These are phyloP conservation scores for Apoderus coryli DNA, from an alignment of 2,888 invertebrate species.

Conservation along the genomic window DNA sequence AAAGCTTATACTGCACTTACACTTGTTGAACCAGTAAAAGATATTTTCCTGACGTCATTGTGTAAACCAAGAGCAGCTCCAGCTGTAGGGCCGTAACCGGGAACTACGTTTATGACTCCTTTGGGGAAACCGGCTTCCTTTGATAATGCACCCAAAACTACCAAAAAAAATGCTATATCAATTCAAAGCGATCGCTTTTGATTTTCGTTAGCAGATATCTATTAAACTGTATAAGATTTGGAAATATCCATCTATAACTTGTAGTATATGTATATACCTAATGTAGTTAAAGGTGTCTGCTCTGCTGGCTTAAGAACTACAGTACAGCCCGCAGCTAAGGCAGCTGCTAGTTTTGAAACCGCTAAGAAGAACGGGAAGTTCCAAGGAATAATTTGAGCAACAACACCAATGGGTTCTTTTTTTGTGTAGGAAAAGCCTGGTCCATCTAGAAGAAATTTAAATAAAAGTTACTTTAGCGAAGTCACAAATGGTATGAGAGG, in stretches of 20 bases:
- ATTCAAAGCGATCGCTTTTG: too few species aligned
- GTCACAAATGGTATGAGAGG: too few species aligned
- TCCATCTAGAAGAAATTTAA: constrained; percentile 39
- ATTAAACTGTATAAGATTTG: too few species aligned
- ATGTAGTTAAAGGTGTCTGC: constrained; percentile 68
- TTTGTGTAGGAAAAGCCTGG: constrained; percentile 46
- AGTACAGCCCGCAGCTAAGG: constrained; percentile 52
- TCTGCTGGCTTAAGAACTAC: constrained; percentile 73
- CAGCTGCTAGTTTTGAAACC: constrained; percentile 65
- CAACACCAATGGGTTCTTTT: constrained; percentile 64
- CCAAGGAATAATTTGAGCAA: constrained; percentile 73
- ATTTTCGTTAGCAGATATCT: too few species aligned
- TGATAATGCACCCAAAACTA: constrained; percentile 49
- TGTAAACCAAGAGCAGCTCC: constrained; percentile 58
- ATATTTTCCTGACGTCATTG: constrained; percentile 57
- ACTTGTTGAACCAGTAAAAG: constrained; percentile 66
- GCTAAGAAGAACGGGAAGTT: constrained; percentile 69
- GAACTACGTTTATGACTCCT: constrained; percentile 64
- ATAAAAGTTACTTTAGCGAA: too few species aligned
- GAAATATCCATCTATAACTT: too few species aligned
- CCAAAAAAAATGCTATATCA: too few species aligned
- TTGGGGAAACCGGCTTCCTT: constrained; percentile 71
- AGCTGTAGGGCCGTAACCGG: constrained; percentile 62
- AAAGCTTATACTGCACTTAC: constrained; percentile 24
- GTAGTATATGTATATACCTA: too few species aligned